phyloP scores from a whole-genome alignment of 92 coral and sea anemone species.

The Porites rus region DNA sequence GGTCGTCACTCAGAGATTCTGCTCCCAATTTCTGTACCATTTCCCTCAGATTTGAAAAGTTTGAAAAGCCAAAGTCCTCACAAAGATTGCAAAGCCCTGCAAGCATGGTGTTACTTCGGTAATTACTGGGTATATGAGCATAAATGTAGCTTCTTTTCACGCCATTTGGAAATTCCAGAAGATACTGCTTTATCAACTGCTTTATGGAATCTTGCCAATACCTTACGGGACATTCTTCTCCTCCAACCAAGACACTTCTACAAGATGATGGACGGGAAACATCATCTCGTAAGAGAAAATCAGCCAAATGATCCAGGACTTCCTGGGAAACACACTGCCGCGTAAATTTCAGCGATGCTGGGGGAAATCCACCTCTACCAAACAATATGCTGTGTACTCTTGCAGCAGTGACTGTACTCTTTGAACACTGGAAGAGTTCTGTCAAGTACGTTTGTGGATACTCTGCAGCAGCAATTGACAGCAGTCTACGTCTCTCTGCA shows the following conservation, averaged over 20 bases:
- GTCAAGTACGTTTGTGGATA: conserved; percentile 42
- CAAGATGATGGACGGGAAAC: too few species aligned
- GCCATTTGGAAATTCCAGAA: conserved; percentile 19
- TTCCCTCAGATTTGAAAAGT: not conserved
- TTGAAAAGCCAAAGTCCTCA: conserved; percentile 25
- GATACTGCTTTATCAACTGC: too few species aligned
- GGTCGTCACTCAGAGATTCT: not conserved
- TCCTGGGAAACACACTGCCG: too few species aligned
- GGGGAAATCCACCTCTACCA: conserved; percentile 65
- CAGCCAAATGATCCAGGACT: too few species aligned
- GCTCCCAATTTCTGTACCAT: not conserved
- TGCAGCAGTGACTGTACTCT: conserved; percentile 59
- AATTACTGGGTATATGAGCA: conserved; percentile 26
- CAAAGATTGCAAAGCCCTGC: conserved; percentile 54
- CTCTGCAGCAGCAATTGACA: conserved; percentile 53
- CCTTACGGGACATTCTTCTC: too few species aligned
- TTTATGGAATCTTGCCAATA: too few species aligned
- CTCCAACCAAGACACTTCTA: too few species aligned
- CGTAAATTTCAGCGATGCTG: conserved; percentile 16
- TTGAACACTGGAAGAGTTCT: conserved; percentile 39
- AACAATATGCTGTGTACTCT: conserved; percentile 43
- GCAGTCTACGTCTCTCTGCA: conserved; percentile 27
- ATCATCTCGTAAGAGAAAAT: too few species aligned
- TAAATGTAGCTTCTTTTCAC: conserved; percentile 36
- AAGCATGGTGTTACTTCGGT: conserved; percentile 24